These are phyloP conservation scores for Nasonovia ribisnigri DNA, from an alignment of 2,888 invertebrate species.

Conservation along the genomic window DNA sequence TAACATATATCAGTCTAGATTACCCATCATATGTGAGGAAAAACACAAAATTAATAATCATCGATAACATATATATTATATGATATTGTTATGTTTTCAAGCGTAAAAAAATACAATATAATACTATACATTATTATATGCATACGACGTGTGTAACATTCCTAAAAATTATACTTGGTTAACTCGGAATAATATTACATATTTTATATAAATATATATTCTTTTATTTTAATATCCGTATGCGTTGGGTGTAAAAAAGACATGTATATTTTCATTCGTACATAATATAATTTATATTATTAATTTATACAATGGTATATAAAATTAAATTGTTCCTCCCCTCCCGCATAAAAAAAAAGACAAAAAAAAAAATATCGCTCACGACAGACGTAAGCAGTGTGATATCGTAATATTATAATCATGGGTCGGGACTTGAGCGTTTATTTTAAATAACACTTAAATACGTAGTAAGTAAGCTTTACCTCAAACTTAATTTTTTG, in stretches of 20 bases:
- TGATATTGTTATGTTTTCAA: background rate
- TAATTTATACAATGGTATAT: too few relatives aligned
- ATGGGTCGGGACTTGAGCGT: conserved; percentile 5
- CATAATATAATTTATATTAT: background rate
- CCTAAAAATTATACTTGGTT: background rate
- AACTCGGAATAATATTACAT: background rate
- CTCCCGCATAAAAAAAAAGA: too few relatives aligned
- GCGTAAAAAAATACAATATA: background rate
- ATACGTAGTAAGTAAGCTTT: background rate
- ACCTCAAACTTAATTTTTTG: background rate
- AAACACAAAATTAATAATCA: conserved; percentile 9
- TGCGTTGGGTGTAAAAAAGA: background rate
- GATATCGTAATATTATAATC: background rate
- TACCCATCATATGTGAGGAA: conserved; percentile 18
- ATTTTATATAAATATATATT: background rate
- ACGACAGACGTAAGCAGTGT: too few relatives aligned
- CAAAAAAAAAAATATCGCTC: too few relatives aligned
- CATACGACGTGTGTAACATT: background rate
- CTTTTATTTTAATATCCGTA: background rate
- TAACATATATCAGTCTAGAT: conserved; percentile 39
- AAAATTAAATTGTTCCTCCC: too few relatives aligned
- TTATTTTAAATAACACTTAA: background rate
- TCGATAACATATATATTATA: conserved; percentile 4
- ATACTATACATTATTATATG: background rate
- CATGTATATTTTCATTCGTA: background rate